Evolutionary conservation across 2,888 invertebrate species (phyloP).

Genomic region (Troglohyphantes excavatus): DNA sequence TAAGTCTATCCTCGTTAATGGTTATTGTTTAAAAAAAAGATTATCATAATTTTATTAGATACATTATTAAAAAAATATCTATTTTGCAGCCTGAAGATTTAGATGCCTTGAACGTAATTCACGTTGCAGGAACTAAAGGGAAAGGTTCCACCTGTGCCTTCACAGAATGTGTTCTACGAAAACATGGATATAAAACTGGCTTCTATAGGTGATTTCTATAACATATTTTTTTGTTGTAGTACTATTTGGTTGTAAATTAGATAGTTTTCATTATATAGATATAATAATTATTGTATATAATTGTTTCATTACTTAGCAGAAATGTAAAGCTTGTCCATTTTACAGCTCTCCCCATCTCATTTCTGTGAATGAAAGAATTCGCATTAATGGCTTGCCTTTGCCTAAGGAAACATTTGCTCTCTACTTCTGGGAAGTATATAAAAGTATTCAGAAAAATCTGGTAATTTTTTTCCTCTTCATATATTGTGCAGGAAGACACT

Average conservation of each 20-base stretch:
- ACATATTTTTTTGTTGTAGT: no score
- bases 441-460: slow-evolving; percentile 85
- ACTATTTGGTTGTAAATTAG: no score
- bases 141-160: slow-evolving; percentile 97
- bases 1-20: no score
- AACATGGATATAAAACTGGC: slow-evolving; percentile 93
- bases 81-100: slow-evolving; percentile 83
- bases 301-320: no score
- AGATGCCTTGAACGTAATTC: slow-evolving; percentile 91
- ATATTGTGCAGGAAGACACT: no score
- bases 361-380: slow-evolving; percentile 94
- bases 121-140: slow-evolving; percentile 98
- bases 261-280: no score
- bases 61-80: no score
- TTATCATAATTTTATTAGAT: no score
- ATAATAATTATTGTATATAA: no score
- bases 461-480: slow-evolving; percentile 81
- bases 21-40: no score
- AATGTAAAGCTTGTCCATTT: not conserved
- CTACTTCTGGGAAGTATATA: slow-evolving; percentile 92
- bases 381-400: slow-evolving; percentile 92
- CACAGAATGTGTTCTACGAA: slow-evolving; percentile 92
- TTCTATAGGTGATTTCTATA: slow-evolving; percentile 86
- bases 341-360: slow-evolving; percentile 96
- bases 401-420: slow-evolving; percentile 88